These are phyloP conservation scores for Byasa hedistus DNA, from an alignment of 2,888 invertebrate genomes.

Conservation along the genomic window DNA sequence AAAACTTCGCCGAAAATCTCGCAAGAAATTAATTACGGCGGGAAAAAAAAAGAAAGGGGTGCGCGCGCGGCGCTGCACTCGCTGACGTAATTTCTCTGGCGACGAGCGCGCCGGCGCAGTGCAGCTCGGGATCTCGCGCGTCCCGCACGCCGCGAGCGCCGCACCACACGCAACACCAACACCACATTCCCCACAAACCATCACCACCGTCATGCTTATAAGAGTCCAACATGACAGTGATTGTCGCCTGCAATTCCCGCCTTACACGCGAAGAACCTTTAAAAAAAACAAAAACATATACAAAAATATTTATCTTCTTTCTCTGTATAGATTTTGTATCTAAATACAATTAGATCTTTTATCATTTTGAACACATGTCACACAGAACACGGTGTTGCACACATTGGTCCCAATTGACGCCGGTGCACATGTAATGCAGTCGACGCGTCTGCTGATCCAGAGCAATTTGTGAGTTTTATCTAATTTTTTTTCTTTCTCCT, in stretches of 20 bases:
- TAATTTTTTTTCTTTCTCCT: slow-evolving; percentile 1
- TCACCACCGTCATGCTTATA: slow-evolving; percentile 11
- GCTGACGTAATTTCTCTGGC: slow-evolving; percentile 69
- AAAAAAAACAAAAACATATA: slow-evolving; percentile 1
- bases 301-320: not conserved
- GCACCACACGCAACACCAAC: slow-evolving; percentile 33
- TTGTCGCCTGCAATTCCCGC: slow-evolving; percentile 2
- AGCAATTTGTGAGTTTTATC: slow-evolving; percentile 23
- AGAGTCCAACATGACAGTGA: slow-evolving; percentile 17
- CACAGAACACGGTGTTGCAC: slow-evolving; percentile 31
- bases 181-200: slow-evolving; percentile 30
- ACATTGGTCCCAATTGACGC: slow-evolving; percentile 19
- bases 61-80: slow-evolving; percentile 58
- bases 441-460: slow-evolving; percentile 26
- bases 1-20: slow-evolving; percentile 62
- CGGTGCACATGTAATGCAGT: slow-evolving; percentile 31
- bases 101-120: slow-evolving; percentile 56
- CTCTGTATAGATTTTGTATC: too few species aligned
- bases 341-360: slow-evolving; percentile 5
- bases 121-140: slow-evolving; percentile 63
- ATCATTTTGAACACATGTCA: slow-evolving; percentile 32
- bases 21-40: slow-evolving; percentile 72
- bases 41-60: slow-evolving; percentile 77
- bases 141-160: slow-evolving; percentile 59
- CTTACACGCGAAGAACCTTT: not conserved